Percentiles rank a stretch among this genome's conserved stretches.
Evolutionary conservation across 2,113 vertebrate species (phyloP).

Genomic region (Eudyptes chrysolophus): DNA sequence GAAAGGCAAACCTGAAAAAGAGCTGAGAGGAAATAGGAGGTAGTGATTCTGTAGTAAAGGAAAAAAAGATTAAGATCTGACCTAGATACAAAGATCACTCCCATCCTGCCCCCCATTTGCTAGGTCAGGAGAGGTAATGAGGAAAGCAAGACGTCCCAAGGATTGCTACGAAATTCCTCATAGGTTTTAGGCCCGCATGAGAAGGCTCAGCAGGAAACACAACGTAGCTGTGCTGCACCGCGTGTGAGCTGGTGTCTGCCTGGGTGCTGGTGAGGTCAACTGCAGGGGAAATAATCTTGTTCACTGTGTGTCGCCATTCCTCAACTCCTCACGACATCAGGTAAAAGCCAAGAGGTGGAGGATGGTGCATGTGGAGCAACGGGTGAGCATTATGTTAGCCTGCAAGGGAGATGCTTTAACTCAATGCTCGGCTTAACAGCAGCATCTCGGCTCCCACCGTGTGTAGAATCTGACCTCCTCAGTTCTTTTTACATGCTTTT

Average conservation of each 20-base stretch:
- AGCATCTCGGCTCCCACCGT: neutral
- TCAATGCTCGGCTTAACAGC: neutral
- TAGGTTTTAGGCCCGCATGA: neutral
- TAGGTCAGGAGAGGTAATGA: neutral
- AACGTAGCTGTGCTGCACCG: neutral
- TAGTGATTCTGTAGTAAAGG: neutral
- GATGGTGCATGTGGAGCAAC: rapidly evolving
- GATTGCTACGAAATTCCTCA: neutral
- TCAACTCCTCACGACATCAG: neutral
- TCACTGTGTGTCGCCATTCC: neutral
- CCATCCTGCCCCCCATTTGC: neutral
- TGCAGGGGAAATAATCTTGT: neutral
- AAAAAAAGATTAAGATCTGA: neutral
- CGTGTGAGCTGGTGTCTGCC: rapidly evolving
- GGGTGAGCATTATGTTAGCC: neutral
- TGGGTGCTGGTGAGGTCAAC: neutral
- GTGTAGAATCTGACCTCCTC: neutral
- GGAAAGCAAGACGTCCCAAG: neutral
- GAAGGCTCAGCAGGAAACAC: neutral
- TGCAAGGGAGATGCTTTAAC: neutral
- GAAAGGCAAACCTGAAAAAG: neutral
- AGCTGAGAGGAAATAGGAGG: neutral
- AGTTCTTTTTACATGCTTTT: neutral
- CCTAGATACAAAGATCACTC: neutral
- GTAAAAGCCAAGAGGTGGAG: neutral